Conservation (phyloP, 2,797 vertebrate species). For the Enteromius afrohamiltoni region DNA sequence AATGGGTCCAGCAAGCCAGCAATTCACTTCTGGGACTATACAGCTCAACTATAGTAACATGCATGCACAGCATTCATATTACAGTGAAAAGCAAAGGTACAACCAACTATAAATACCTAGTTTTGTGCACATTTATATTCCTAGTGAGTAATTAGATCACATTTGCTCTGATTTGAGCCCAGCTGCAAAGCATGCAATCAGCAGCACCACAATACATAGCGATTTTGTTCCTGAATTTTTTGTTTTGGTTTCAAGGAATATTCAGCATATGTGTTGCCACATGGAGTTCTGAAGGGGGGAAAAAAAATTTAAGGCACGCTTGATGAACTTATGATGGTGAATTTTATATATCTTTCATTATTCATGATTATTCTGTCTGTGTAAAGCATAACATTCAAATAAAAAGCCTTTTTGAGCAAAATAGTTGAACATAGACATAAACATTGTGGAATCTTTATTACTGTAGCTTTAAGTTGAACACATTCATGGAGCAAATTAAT, state of each 20-base stretch:
- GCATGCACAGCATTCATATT: conserved; percentile 10
- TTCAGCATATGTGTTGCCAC: conserved; percentile 22
- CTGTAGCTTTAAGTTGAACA: neutral
- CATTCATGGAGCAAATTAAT: neutral
- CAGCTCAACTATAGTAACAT: neutral
- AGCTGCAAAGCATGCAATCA: neutral
- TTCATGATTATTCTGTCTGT: neutral
- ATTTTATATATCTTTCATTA: conserved; percentile 2
- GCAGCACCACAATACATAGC: neutral
- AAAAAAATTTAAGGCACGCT: neutral
- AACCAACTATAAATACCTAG: conserved; percentile 9
- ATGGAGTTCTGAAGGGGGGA: neutral
- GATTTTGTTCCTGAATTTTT: neutral
- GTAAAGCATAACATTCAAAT: neutral
- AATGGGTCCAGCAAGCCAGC: conserved; percentile 15
- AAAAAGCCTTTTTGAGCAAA: neutral
- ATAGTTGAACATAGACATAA: neutral
- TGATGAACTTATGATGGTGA: conserved; percentile 31
- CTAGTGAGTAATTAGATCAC: neutral
- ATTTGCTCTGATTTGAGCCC: neutral
- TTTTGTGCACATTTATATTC: conserved; percentile 2
- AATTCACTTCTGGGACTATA: conserved; percentile 15
- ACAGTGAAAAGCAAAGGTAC: conserved; percentile 1
- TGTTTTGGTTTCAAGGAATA: conserved; percentile 3
- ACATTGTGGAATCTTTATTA: neutral